These are phyloP conservation scores for Adela reaumurella DNA, from an alignment of 2,888 invertebrate genomes.

Conservation along the genomic window DNA sequence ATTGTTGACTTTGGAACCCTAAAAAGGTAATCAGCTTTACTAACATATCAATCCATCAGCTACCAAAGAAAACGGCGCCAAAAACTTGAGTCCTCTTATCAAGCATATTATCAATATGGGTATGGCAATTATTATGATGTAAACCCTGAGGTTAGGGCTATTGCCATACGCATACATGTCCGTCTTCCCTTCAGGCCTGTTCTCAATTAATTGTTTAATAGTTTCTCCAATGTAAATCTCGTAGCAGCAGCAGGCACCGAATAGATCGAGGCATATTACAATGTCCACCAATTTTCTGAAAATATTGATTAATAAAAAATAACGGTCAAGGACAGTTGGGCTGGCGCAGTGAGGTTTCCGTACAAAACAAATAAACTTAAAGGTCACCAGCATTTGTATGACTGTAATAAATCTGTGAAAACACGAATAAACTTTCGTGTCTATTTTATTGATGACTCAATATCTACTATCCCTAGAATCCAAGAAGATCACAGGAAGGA, in stretches of 20 bases:
- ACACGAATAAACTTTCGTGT: too few species aligned
- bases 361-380: too few species aligned
- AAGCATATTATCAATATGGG: conserved; percentile 23
- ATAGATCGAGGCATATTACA: conserved; percentile 24
- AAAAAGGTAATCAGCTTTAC: conserved; percentile 17
- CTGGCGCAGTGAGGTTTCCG: too few species aligned
- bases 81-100: conserved; percentile 27
- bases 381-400: too few species aligned
- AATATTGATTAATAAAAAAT: neutral
- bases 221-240: conserved; percentile 33
- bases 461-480: too few species aligned
- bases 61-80: conserved; percentile 28
- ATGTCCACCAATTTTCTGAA: conserved; percentile 29
- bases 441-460: too few species aligned
- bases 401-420: too few species aligned
- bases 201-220: conserved; percentile 28
- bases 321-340: conserved; percentile 6
- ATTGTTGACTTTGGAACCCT: conserved; percentile 18
- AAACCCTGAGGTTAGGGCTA: conserved; percentile 18
- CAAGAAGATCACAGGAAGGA: too few species aligned
- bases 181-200: conserved; percentile 9
- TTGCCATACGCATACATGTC: neutral
- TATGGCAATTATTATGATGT: conserved; percentile 21
- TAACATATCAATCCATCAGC: conserved; percentile 39
- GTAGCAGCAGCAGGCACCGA: conserved; percentile 31